These are phyloP conservation scores for Hypanus sabinus DNA, from an alignment of 2,113 vertebrate species.

Conservation along the genomic window DNA sequence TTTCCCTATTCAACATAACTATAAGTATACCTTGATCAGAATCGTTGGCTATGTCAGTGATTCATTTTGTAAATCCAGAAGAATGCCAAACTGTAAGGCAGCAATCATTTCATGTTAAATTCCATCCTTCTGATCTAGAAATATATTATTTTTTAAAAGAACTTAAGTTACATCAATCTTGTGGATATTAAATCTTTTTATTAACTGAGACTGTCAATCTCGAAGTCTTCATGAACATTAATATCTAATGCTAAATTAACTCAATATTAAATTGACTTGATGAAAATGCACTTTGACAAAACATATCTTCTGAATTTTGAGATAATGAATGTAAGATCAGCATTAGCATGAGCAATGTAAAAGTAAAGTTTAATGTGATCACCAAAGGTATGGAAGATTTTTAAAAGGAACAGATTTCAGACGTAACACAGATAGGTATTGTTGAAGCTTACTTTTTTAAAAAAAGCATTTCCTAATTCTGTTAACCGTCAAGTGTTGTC, in stretches of 20 bases:
- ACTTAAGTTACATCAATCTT: background rate
- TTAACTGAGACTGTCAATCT: background rate
- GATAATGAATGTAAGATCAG: background rate
- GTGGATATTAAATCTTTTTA: background rate
- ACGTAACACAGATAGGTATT: too few species aligned
- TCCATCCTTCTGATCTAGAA: background rate
- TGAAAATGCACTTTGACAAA: background rate
- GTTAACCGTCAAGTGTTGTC: too few species aligned
- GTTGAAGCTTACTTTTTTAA: background rate
- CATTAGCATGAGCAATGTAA: background rate
- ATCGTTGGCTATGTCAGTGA: too few species aligned
- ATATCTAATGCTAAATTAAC: background rate
- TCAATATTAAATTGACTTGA: too few species aligned
- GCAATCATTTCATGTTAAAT: background rate
- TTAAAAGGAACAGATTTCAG: background rate
- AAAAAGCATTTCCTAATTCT: background rate
- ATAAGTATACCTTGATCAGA: too few species aligned
- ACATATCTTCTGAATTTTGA: background rate
- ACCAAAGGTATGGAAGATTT: background rate
- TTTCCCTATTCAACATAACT: too few species aligned
- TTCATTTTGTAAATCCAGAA: too few species aligned
- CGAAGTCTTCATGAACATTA: background rate
- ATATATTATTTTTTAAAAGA: background rate
- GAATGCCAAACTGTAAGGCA: background rate
- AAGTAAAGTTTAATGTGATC: background rate